A percentile compares a stretch with the other conserved stretches of the same genome.
Conservation (phyloP, 1,140 invertebrate genomes). For the Manduca sexta region DNA sequence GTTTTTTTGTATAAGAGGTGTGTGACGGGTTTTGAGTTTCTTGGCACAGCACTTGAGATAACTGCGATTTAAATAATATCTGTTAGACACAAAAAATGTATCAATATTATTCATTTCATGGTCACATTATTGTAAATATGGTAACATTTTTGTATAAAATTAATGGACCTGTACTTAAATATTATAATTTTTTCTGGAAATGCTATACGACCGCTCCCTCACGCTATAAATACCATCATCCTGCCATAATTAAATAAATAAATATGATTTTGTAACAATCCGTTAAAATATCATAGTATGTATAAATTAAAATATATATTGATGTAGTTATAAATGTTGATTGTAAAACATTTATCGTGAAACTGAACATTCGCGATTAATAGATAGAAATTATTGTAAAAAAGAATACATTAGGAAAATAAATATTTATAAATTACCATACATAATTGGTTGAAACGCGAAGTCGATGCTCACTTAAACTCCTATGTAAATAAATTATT, state of each 20-base stretch:
- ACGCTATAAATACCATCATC: not conserved
- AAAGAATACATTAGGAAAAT: constrained; percentile 27
- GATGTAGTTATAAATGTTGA: constrained; percentile 35
- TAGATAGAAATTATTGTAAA: constrained; percentile 62
- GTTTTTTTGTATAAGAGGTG: too few species aligned
- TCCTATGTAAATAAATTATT: constrained; percentile 52
- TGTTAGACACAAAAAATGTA: too few species aligned
- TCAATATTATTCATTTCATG: too few species aligned
- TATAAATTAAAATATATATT: constrained; percentile 8
- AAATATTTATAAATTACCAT: constrained; percentile 12
- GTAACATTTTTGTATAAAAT: too few species aligned
- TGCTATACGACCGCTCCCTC: too few species aligned
- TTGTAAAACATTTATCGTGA: not conserved
- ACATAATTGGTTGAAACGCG: too few species aligned
- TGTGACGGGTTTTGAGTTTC: too few species aligned
- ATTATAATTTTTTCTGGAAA: too few species aligned
- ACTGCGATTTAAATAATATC: too few species aligned
- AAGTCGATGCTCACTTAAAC: constrained; percentile 12
- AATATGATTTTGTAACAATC: not conserved
- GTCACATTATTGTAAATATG: too few species aligned
- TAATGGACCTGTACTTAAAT: too few species aligned
- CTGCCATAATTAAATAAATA: constrained; percentile 4
- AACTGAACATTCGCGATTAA: constrained; percentile 20
- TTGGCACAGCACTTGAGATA: too few species aligned
- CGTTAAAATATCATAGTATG: not conserved